Conservation (phyloP, 2,797 vertebrate species). For the Chaunax sp. region DNA sequence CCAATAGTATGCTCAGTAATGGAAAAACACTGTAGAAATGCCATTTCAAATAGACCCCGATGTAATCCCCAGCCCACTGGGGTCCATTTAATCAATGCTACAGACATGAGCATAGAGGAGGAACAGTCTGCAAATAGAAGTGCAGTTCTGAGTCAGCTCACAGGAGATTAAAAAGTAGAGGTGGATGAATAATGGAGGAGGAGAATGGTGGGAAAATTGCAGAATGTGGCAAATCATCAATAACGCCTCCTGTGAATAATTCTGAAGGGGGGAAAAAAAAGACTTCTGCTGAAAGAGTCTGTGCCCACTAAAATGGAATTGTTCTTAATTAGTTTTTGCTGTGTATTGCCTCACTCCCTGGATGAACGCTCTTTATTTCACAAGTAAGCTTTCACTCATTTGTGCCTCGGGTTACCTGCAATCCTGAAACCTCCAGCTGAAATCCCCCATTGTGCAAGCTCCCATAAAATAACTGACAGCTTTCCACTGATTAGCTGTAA, state of each 20-base stretch:
- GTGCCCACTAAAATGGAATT: conserved; percentile 70
- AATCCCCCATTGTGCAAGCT: conserved; percentile 37
- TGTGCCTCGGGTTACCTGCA: conserved; percentile 51
- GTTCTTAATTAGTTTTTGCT: conserved; percentile 77
- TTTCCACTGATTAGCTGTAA: conserved; percentile 65
- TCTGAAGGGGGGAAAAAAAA: conserved; percentile 71
- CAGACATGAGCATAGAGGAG: conserved; percentile 81
- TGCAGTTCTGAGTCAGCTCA: conserved; percentile 86
- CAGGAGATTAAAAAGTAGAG: conserved; percentile 87
- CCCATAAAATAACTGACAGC: conserved; percentile 64
- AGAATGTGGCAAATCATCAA: conserved; percentile 85
- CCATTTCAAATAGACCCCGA: conserved; percentile 82
- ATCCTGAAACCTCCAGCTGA: conserved; percentile 46
- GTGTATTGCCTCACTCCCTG: conserved; percentile 63
- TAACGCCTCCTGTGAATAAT: conserved; percentile 82
- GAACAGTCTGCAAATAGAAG: conserved; percentile 84
- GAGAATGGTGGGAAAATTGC: conserved; percentile 83
- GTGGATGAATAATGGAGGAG: conserved; percentile 86
- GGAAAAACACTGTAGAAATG: conserved; percentile 78
- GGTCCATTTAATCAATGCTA: conserved; percentile 86
- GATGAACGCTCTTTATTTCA: conserved; percentile 63
- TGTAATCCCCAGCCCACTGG: conserved; percentile 82
- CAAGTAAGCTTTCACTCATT: conserved; percentile 30
- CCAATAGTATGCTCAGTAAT: conserved; percentile 78
- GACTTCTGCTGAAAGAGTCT: conserved; percentile 70